Base-by-base conservation (phyloP, 1,140 invertebrate genomes). In the Anoplolepis gracilipes region DNA sequence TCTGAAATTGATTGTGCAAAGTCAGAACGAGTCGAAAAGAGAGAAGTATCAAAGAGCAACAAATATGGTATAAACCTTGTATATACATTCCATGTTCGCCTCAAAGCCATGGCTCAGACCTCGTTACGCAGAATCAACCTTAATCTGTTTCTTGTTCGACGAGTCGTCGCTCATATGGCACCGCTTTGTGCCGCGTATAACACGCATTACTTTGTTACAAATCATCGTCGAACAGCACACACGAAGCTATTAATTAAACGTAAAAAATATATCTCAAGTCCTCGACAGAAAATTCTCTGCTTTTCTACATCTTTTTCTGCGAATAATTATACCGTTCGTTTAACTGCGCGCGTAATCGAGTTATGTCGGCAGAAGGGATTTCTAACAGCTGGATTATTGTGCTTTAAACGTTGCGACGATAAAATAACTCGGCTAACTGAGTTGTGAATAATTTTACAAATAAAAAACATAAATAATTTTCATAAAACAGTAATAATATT, bases 161-260 rank as follows among this genome's bases (percentile, higher is more conserved):
- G 33, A 70, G 10, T 73, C 78, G 28, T 39, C 46, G 46, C 16
- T 81, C 76, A 49, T 39, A 62, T n/a, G 39, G 10, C n/a, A 13
- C 28, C 11, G 67, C 77, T 77, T 73, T 67, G 64, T 59, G 8
- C 11, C 30, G 22, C 22, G 13, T 19, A 36, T 61, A 77, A 77
- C 25, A 53, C 57, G 49, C 55, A 69, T 76, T 65, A 53, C 72
- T 85, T 72, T 42, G 69, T 64, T 61, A 85, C 62, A 64, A 85
- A 85, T 88, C 72, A 88, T 65, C 57, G 69, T 55, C n/a, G 28
- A 86, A 49, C 16, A 4, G 46, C 28, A 39, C 46, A 22, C 69
- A 53, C 62, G 78, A 28, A 33, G 42, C 57, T 69, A 87, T 87
- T 88, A 88, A 88, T 88, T 88, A 88, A 85, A 81, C 42, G 11